These are phyloP conservation scores for Sciurus niger DNA, from an alignment of 2,113 vertebrate species.

Conservation along the genomic window DNA sequence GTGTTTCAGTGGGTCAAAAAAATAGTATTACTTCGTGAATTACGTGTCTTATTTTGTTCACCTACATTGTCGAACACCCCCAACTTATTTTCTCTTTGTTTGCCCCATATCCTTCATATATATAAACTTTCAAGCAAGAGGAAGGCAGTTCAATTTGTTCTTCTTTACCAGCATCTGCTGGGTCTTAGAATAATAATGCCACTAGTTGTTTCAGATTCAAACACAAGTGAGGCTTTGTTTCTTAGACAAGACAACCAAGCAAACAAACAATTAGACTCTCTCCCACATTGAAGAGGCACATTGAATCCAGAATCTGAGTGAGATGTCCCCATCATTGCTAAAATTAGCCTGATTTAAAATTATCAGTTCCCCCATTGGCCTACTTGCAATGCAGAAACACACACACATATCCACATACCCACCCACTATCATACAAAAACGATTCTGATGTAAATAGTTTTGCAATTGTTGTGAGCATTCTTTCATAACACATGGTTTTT, in stretches of 20 bases:
- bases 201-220: constrained; percentile 63
- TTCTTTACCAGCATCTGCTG: constrained; percentile 57
- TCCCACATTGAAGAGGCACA: constrained; percentile 46
- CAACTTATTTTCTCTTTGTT: constrained; percentile 32
- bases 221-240: constrained; percentile 73
- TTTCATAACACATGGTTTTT: constrained; percentile 21
- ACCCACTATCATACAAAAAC: neutral
- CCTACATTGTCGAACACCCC: neutral
- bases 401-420: neutral
- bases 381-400: neutral
- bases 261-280: constrained; percentile 69
- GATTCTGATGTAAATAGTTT: neutral
- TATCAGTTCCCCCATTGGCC: neutral
- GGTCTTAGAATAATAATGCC: constrained; percentile 62
- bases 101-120: neutral
- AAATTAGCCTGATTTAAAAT: constrained; percentile 58
- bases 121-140: neutral
- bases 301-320: constrained; percentile 44
- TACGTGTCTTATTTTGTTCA: constrained; percentile 3
- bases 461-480: neutral
- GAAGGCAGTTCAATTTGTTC: constrained; percentile 46
- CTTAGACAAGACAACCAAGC: constrained; percentile 47
- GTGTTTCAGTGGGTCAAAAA: neutral
- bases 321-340: neutral
- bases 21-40: neutral